A percentile compares a stretch with the other conserved stretches of the same genome.
Conservation (phyloP, 2,797 vertebrate species). For the Cygnus olor region DNA sequence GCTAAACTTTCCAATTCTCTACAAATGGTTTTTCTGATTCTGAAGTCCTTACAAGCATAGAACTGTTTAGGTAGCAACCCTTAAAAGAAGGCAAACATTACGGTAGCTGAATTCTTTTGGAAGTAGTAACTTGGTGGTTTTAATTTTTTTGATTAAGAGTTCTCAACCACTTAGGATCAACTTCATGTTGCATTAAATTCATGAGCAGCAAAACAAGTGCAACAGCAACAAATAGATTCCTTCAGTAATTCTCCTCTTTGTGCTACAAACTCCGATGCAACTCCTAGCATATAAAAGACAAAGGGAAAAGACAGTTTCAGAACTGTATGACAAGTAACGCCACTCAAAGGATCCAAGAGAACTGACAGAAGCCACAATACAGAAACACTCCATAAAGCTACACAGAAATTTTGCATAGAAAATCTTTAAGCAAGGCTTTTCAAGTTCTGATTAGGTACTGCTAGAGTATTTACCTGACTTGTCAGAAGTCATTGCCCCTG, state of each 20-base stretch:
- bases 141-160: too few relatives aligned
- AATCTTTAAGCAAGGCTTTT: background rate
- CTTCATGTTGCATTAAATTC: background rate
- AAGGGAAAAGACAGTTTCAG: background rate
- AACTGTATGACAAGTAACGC: background rate
- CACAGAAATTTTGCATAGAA: background rate
- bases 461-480: conserved; percentile 77
- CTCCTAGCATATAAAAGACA: background rate
- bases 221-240: background rate
- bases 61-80: background rate
- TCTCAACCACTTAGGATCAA: background rate
- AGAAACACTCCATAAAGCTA: background rate
- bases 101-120: background rate
- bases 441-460: background rate
- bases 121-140: background rate
- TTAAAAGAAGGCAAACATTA: background rate
- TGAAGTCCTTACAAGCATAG: background rate
- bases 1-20: background rate
- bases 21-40: background rate
- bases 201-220: background rate
- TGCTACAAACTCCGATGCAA: background rate
- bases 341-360: background rate
- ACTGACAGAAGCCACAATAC: background rate
- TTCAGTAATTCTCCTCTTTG: background rate
- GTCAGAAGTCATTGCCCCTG: conserved; percentile 49